Conservation (phyloP, 2,888 invertebrate genomes). For the Sympetrum striolatum region DNA sequence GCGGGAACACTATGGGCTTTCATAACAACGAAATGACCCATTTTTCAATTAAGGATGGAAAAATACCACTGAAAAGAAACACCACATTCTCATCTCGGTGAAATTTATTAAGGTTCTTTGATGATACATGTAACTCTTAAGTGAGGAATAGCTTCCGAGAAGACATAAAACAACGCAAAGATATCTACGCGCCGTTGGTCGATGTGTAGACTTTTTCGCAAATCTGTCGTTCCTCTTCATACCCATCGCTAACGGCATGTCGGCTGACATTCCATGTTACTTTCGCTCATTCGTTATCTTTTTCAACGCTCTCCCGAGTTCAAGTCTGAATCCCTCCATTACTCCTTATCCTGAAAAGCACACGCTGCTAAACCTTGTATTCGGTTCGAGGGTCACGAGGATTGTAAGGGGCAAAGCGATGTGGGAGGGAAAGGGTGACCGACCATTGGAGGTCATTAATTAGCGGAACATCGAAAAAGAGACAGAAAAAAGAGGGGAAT, state of each 20-base stretch:
- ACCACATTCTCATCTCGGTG: too few species aligned
- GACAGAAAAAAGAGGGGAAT: not conserved
- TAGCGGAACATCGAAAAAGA: conserved; percentile 16
- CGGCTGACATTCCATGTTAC: not conserved
- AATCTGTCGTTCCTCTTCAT: not conserved
- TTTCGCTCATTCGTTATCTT: not conserved
- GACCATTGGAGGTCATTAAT: conserved; percentile 8
- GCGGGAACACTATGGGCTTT: too few species aligned
- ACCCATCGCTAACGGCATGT: not conserved
- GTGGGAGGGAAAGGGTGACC: not conserved
- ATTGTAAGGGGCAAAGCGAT: not conserved
- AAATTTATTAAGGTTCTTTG: too few species aligned
- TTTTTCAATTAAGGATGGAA: too few species aligned
- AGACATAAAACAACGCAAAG: too few species aligned
- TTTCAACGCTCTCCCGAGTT: not conserved
- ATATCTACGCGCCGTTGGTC: not conserved
- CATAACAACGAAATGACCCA: too few species aligned
- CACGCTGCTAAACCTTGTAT: not conserved
- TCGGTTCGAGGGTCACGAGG: not conserved
- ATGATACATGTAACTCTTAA: too few species aligned
- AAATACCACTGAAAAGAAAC: too few species aligned
- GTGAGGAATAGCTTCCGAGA: not conserved
- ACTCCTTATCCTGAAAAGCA: not conserved
- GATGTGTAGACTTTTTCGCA: not conserved
- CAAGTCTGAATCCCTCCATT: not conserved